Evolutionary conservation across 2,797 vertebrate species (phyloP).

Genomic region (Sebastes taczanowskii): DNA sequence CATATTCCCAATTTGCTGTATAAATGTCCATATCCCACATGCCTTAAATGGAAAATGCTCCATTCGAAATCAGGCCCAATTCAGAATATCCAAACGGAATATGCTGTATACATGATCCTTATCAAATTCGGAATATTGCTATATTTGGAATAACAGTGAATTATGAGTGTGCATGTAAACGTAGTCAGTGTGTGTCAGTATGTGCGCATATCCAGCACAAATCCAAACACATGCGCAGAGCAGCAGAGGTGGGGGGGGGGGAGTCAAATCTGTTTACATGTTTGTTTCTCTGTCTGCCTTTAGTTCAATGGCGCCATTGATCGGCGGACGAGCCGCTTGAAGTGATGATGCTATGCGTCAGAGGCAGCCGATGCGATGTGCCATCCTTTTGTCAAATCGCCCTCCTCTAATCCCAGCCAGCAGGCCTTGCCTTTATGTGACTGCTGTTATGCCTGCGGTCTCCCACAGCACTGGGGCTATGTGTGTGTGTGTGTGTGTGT

Average conservation of each 20-base stretch:
- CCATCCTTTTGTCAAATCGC: conserved; percentile 87
- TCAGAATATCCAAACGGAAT: too few species aligned
- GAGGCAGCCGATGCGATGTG: conserved; percentile 89
- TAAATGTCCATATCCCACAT: too few species aligned
- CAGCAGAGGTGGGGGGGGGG: conserved; percentile 35
- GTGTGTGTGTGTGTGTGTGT: conserved; percentile 27
- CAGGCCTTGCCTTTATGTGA: conserved; percentile 91
- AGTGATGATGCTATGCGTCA: conserved; percentile 80
- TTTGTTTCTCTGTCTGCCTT: conserved; percentile 81
- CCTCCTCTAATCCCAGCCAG: conserved; percentile 92
- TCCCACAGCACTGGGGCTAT: conserved; percentile 66
- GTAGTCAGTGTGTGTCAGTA: not conserved
- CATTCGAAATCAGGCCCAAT: too few species aligned
- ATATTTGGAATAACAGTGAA: too few species aligned
- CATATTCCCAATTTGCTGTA: too few species aligned
- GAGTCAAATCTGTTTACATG: conserved; percentile 84
- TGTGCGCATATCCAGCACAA: not conserved
- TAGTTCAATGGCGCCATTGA: conserved; percentile 90
- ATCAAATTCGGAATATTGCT: too few species aligned
- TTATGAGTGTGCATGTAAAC: too few species aligned
- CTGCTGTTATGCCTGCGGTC: conserved; percentile 86
- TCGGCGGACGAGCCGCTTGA: conserved; percentile 82
- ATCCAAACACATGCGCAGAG: conserved; percentile 20
- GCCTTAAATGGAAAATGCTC: too few species aligned
- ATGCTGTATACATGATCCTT: too few species aligned